These are phyloP conservation scores for Amphiduros pacificus DNA, from an alignment of 2,888 invertebrate genomes.

Conservation along the genomic window DNA sequence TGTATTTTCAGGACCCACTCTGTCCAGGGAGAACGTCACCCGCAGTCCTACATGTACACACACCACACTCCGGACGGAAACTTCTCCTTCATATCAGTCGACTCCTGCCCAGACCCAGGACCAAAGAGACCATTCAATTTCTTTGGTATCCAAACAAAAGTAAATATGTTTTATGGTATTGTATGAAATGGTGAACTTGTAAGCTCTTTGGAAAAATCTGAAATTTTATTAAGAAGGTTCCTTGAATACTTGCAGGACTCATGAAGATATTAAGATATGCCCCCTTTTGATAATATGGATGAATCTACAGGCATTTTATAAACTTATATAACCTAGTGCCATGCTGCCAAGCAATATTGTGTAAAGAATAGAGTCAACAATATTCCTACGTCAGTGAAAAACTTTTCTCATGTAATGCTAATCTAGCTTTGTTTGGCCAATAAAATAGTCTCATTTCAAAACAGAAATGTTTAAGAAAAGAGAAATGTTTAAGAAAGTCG, in stretches of 20 bases:
- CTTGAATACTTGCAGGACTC: neutral
- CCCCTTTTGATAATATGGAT: too few relatives aligned
- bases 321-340: too few relatives aligned
- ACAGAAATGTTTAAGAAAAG: too few relatives aligned
- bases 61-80: constrained; percentile 65
- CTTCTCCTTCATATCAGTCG: constrained; percentile 82
- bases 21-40: constrained; percentile 72
- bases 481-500: too few relatives aligned
- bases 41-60: constrained; percentile 74
- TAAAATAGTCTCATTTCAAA: too few relatives aligned
- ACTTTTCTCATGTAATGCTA: too few relatives aligned
- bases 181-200: neutral
- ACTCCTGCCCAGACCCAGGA: constrained; percentile 85
- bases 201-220: neutral
- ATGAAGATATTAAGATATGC: too few relatives aligned
- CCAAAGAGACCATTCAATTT: constrained; percentile 87
- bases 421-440: too few relatives aligned
- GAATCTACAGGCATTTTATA: too few relatives aligned
- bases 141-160: constrained; percentile 69
- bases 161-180: neutral
- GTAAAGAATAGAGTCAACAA: too few relatives aligned
- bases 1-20: constrained; percentile 71
- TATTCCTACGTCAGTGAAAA: too few relatives aligned
- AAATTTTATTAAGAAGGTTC: neutral
- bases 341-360: too few relatives aligned